A percentile compares a stretch with the other conserved stretches of the same genome.
phyloP scores from a whole-genome alignment of 1,140 invertebrate species.

The Macrosteles quadrilineatus region DNA sequence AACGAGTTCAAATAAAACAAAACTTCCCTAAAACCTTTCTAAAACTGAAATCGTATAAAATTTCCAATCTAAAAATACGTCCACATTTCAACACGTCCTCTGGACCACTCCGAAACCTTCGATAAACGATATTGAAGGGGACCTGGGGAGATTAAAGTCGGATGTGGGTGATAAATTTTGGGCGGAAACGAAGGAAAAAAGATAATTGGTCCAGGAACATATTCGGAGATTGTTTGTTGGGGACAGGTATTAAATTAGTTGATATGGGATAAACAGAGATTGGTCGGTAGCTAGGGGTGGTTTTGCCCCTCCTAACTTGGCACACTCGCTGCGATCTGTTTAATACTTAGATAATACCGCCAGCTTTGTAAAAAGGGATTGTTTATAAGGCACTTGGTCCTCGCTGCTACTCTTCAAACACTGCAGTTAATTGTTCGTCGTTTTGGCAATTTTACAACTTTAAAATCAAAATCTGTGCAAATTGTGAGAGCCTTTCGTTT shows the following conservation, averaged over 20 bases:
- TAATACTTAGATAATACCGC: slow-evolving; percentile 20
- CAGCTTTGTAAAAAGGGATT: not conserved
- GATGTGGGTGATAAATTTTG: slow-evolving; percentile 19
- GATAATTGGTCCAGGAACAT: slow-evolving; percentile 22
- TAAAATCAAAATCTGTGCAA: no score
- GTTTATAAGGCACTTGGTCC: no score
- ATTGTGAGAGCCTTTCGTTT: no score
- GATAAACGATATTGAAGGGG: not conserved
- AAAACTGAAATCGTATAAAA: no score
- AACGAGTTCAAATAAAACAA: no score
- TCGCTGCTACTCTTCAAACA: no score
- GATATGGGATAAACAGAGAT: slow-evolving; percentile 18
- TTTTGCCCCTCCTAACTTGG: not conserved
- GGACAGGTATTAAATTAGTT: slow-evolving; percentile 31
- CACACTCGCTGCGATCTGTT: slow-evolving; percentile 11
- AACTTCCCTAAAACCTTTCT: no score
- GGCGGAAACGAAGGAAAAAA: slow-evolving; percentile 19
- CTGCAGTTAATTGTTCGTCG: no score
- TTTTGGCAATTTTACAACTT: no score
- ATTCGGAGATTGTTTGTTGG: slow-evolving; percentile 28
- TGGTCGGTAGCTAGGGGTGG: not conserved
- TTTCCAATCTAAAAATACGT: no score
- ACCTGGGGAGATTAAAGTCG: slow-evolving; percentile 10
- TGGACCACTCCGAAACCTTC: not conserved
- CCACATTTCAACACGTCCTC: no score